A percentile compares a stretch with the other conserved stretches of the same genome.
These are phyloP conservation scores for Ptyas mucosa DNA, from an alignment of 2,113 vertebrate genomes.

Conservation along the genomic window DNA sequence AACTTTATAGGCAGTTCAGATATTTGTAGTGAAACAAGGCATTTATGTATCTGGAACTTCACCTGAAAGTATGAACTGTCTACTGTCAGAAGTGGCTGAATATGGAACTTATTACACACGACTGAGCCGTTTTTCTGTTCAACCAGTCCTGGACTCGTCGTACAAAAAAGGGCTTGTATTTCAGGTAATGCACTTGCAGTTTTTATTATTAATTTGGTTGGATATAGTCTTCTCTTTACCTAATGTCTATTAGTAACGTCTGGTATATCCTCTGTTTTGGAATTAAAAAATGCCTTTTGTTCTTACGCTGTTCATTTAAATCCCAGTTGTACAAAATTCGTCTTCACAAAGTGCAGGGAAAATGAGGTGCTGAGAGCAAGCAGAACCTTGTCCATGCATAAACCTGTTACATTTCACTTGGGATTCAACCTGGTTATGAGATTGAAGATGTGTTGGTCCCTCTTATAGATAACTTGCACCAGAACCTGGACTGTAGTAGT, in stretches of 20 bases:
- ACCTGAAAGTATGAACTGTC: constrained; percentile 84
- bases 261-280: not conserved
- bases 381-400: too few relatives aligned
- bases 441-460: not conserved
- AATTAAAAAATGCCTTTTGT: not conserved
- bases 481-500: not conserved
- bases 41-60: constrained; percentile 90
- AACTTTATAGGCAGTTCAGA: constrained; percentile 71
- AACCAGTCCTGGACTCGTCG: constrained; percentile 71
- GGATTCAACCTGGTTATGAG: not conserved
- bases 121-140: constrained; percentile 86
- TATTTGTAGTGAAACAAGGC: constrained; percentile 83
- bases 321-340: not conserved
- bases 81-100: constrained; percentile 84
- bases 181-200: constrained; percentile 74
- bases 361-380: not conserved
- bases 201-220: not conserved
- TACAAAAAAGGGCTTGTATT: constrained; percentile 90
- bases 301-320: not conserved
- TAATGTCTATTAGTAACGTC: not conserved
- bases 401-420: not conserved
- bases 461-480: not conserved
- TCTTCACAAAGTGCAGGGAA: not conserved
- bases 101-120: constrained; percentile 89
- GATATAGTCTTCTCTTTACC: not conserved